Evolutionary conservation across 2,888 invertebrate genomes (phyloP).

Genomic region (Andricus curvator): DNA sequence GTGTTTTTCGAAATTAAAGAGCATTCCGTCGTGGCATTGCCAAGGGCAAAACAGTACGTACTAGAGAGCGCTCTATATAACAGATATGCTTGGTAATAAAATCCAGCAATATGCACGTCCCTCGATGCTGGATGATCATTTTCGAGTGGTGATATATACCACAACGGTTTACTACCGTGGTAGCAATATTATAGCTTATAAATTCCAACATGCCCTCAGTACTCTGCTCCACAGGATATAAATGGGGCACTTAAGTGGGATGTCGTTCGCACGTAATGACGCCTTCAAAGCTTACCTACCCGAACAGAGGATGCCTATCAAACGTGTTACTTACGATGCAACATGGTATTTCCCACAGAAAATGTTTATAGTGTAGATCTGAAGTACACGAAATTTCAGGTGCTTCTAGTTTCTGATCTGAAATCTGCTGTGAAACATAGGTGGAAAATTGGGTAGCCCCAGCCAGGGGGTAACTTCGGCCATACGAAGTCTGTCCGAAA

Average conservation of each 20-base stretch:
- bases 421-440: too few species aligned
- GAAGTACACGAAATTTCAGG: background rate
- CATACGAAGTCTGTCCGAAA: too few species aligned
- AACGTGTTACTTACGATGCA: slow-evolving; percentile 19
- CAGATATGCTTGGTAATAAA: slow-evolving; percentile 59
- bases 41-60: slow-evolving; percentile 15
- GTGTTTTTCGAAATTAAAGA: slow-evolving; percentile 29
- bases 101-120: slow-evolving; percentile 58
- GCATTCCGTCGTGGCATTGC: slow-evolving; percentile 22
- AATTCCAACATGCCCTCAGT: slow-evolving; percentile 66
- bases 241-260: slow-evolving; percentile 68
- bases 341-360: slow-evolving; percentile 17
- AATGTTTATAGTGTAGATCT: background rate
- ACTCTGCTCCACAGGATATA: slow-evolving; percentile 61
- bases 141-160: slow-evolving; percentile 69
- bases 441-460: too few species aligned
- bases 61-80: slow-evolving; percentile 9
- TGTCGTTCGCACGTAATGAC: slow-evolving; percentile 70
- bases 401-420: background rate
- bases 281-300: slow-evolving; percentile 57
- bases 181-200: slow-evolving; percentile 75
- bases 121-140: slow-evolving; percentile 63
- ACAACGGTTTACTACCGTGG: slow-evolving; percentile 71
- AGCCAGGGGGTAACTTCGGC: too few species aligned
- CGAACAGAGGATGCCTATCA: slow-evolving; percentile 10